Percentiles rank a stretch among this genome's conserved stretches.
phyloP scores from a whole-genome alignment of 2,888 invertebrate genomes.

The Nebria brevicollis region DNA sequence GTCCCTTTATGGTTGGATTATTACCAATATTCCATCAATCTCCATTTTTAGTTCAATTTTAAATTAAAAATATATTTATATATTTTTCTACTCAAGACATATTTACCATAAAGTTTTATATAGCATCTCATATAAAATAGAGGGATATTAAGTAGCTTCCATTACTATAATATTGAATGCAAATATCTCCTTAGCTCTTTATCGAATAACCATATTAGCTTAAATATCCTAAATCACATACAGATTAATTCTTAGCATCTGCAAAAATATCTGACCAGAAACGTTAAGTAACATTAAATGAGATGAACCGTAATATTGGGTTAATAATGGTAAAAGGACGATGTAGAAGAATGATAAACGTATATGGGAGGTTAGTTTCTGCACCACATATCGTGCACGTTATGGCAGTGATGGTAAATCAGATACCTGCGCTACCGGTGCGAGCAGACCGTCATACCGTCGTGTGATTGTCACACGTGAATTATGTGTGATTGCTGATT shows the following conservation, averaged over 20 bases:
- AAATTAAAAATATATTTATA: no score
- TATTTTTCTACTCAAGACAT: no score
- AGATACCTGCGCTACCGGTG: conserved; percentile 7
- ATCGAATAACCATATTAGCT: neutral
- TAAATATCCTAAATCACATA: no score
- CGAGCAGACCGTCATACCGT: conserved; percentile 2
- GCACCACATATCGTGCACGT: neutral
- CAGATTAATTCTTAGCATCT: neutral
- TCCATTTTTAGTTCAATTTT: no score
- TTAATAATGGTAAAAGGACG: neutral
- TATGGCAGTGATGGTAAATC: conserved; percentile 13
- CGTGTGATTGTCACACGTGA: conserved; percentile 30
- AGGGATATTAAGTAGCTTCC: neutral
- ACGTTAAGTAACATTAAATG: neutral
- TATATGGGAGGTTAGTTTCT: neutral
- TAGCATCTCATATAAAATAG: no score
- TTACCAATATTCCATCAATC: no score
- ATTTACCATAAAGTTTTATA: no score
- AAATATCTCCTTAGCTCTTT: neutral
- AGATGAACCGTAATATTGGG: neutral
- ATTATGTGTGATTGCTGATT: conserved; percentile 30
- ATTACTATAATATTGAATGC: neutral
- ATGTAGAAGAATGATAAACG: neutral
- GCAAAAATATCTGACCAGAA: neutral
- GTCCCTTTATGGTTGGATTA: no score